A percentile compares a stretch with the other conserved stretches of the same genome.
These are phyloP conservation scores for Psittacula echo DNA, from an alignment of 2,797 vertebrate species.

Conservation along the genomic window DNA sequence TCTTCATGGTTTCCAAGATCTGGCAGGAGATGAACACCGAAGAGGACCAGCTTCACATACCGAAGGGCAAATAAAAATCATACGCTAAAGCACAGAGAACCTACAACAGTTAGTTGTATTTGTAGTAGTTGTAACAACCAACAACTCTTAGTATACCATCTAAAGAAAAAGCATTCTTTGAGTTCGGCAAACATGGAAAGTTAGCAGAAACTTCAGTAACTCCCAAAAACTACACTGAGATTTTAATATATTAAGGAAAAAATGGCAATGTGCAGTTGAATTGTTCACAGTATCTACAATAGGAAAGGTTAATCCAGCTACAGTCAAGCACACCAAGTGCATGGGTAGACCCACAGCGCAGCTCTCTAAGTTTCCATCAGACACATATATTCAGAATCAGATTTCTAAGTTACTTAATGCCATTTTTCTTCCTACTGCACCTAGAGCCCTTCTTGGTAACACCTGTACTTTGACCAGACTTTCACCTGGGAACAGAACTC, in stretches of 20 bases:
- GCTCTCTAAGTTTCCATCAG: neutral
- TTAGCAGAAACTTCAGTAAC: neutral
- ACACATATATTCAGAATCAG: neutral
- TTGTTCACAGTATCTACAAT: neutral
- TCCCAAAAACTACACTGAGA: neutral
- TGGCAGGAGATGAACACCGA: neutral
- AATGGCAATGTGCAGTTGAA: fast-evolving
- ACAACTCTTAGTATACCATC: neutral
- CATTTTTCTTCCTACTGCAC: neutral
- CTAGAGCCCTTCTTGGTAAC: neutral
- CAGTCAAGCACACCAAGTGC: neutral
- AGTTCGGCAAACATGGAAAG: neutral
- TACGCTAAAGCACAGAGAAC: neutral
- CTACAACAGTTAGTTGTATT: neutral
- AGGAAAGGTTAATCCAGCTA: neutral
- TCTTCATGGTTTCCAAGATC: neutral
- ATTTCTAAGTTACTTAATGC: neutral
- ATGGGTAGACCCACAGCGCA: fast-evolving
- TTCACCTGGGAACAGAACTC: neutral
- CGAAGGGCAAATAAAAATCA: neutral
- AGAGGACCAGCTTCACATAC: neutral
- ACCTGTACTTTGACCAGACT: neutral
- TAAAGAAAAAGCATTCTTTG: neutral
- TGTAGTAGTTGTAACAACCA: no score
- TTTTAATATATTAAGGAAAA: neutral